Conservation (phyloP, 2,888 invertebrate genomes). For the Scotopteryx bipunctaria region DNA sequence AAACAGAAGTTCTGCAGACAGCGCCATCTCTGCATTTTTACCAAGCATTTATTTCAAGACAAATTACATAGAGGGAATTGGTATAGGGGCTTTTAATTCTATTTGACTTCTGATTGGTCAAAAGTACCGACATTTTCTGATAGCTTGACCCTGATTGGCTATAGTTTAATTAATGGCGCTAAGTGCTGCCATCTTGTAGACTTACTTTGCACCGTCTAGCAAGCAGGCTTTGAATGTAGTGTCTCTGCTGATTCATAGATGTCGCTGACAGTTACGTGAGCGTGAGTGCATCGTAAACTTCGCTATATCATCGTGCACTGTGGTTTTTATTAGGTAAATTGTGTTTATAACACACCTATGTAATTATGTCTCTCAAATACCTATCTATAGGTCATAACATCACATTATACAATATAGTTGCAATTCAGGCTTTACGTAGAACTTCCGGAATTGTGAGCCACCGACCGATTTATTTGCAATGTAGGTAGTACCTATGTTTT, state of each 20-base stretch:
- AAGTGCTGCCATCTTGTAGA: neutral
- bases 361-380: too few relatives aligned
- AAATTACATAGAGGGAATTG: conserved; percentile 5
- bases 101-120: neutral
- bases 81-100: neutral
- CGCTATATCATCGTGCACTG: neutral
- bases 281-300: neutral
- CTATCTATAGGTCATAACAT: too few relatives aligned
- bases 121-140: neutral
- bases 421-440: too few relatives aligned
- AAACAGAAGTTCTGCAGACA: too few relatives aligned
- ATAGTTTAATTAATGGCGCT: neutral
- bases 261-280: neutral
- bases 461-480: too few relatives aligned
- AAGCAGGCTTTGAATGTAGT: neutral
- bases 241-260: conserved; percentile 1
- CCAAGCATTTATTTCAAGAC: neutral
- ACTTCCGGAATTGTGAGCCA: too few relatives aligned
- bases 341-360: too few relatives aligned
- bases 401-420: too few relatives aligned
- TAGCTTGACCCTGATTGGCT: neutral
- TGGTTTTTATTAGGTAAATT: too few relatives aligned
- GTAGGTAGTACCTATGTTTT: too few relatives aligned
- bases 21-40: too few relatives aligned
- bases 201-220: neutral